These are phyloP conservation scores for Bombus ignitus DNA, from an alignment of 1,140 invertebrate genomes.

Conservation along the genomic window DNA sequence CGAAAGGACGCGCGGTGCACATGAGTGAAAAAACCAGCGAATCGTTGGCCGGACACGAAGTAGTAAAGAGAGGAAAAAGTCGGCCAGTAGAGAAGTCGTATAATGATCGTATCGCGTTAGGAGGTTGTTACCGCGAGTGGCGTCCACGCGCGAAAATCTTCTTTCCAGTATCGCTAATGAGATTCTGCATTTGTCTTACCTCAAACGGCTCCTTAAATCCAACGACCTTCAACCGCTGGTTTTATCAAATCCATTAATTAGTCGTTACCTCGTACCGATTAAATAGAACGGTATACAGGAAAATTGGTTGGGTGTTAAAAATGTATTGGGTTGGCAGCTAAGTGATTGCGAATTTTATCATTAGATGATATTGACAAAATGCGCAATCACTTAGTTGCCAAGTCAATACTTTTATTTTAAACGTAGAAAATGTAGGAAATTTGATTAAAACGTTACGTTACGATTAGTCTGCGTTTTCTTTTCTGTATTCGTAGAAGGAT, in stretches of 20 bases:
- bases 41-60: neutral
- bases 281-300: neutral
- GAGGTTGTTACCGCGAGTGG: slow-evolving; percentile 1
- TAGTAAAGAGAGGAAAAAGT: slow-evolving; percentile 19
- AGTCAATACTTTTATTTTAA: too few relatives aligned
- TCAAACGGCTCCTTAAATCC: neutral
- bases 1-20: neutral
- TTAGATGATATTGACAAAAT: too few relatives aligned
- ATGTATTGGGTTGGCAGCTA: too few relatives aligned
- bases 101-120: slow-evolving; percentile 20
- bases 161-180: neutral
- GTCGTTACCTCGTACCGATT: neutral
- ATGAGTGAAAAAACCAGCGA: neutral
- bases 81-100: slow-evolving; percentile 1
- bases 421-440: too few relatives aligned
- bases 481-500: too few relatives aligned
- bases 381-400: too few relatives aligned
- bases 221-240: neutral
- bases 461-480: too few relatives aligned
- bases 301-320: neutral
- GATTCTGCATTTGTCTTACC: neutral
- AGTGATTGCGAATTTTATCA: too few relatives aligned
- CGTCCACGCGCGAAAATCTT: neutral
- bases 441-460: too few relatives aligned
- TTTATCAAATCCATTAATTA: neutral